Conservation (phyloP, 2,113 vertebrate species). For the Proteles cristata region DNA sequence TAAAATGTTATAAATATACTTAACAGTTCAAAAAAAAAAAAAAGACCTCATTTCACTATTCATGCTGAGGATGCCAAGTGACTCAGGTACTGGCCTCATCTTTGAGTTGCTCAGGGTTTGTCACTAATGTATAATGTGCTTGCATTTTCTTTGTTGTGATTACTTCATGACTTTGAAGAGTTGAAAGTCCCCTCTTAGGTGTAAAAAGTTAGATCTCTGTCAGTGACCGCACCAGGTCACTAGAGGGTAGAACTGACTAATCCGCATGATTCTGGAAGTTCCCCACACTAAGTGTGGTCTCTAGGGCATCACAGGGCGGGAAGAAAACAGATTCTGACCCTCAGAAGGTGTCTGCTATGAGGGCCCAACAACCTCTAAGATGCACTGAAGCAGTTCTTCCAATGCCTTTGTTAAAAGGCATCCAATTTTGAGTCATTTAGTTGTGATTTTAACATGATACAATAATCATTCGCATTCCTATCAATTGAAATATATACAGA, state of each 20-base stretch:
- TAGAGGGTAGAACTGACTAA: background rate
- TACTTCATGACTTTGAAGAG: background rate
- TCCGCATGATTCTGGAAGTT: background rate
- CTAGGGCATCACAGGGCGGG: accelerated
- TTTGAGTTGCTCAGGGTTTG: background rate
- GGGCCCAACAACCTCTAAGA: accelerated
- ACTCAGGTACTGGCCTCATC: background rate
- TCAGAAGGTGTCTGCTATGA: accelerated
- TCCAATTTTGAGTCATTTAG: background rate
- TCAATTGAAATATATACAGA: background rate
- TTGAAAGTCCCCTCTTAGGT: background rate
- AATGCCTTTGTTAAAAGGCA: background rate
- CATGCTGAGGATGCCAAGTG: background rate
- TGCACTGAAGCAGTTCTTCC: background rate
- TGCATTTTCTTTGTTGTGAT: background rate
- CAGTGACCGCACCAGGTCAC: background rate
- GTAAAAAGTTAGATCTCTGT: background rate
- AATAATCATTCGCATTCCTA: background rate
- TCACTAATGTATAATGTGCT: background rate
- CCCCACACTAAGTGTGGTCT: background rate
- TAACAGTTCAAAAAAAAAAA: background rate
- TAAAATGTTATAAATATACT: background rate
- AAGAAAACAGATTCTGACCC: too few species aligned
- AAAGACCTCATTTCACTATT: background rate
- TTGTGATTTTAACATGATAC: background rate